Evolutionary conservation across 1,140 invertebrate genomes (phyloP).

Genomic region (Chironomus striatipennis): DNA sequence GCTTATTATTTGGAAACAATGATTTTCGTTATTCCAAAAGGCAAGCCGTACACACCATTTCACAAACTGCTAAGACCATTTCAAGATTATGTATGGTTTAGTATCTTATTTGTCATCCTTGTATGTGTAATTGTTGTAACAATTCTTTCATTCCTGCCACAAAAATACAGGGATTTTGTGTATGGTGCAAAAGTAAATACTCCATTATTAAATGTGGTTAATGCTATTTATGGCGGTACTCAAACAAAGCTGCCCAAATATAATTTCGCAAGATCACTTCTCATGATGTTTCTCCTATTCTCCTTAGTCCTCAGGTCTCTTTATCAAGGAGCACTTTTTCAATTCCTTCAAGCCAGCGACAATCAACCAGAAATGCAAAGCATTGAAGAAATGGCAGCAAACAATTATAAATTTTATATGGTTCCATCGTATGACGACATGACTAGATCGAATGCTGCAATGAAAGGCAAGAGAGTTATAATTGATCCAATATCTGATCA

Average conservation of each 20-base stretch:
- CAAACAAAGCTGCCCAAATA: not conserved
- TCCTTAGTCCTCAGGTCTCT: not conserved
- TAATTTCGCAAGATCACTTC: not conserved
- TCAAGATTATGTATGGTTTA: not conserved
- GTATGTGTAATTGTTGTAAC: not conserved
- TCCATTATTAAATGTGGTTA: not conserved
- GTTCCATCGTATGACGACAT: not conserved
- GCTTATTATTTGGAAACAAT: not conserved
- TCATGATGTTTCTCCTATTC: not conserved
- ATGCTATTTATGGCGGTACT: not conserved
- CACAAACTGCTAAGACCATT: not conserved
- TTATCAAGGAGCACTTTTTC: not conserved
- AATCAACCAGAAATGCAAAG: not conserved
- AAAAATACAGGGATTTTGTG: not conserved
- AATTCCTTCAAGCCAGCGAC: not conserved
- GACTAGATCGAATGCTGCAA: not conserved
- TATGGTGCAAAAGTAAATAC: not conserved
- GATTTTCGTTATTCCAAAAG: not conserved
- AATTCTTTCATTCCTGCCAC: not conserved
- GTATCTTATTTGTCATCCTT: not conserved
- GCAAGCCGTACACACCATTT: not conserved
- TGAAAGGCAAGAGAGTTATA: not conserved
- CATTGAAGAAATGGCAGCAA: not conserved
- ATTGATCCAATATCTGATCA: no score
- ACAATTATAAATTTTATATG: not conserved